Evolutionary conservation across 2,888 invertebrate species (phyloP).

Genomic region (Malacosoma neustria): DNA sequence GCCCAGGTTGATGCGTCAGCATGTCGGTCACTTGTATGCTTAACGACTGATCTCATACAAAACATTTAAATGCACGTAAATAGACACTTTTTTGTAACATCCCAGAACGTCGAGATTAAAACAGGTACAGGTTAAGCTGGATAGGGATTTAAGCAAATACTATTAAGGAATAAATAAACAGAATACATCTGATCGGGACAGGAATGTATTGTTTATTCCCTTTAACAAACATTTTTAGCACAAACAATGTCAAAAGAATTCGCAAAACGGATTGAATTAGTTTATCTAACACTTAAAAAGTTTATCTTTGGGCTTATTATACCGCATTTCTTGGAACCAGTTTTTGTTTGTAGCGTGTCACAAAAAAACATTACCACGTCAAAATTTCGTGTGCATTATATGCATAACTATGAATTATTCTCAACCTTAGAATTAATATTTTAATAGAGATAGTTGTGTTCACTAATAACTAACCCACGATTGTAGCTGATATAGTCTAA

Average conservation of each 20-base stretch:
- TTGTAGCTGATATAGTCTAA: too few species aligned
- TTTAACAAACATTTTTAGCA: slow-evolving; percentile 27
- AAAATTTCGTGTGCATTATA: too few species aligned
- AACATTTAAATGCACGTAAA: slow-evolving; percentile 54
- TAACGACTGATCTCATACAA: slow-evolving; percentile 32
- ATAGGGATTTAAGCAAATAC: slow-evolving; percentile 64
- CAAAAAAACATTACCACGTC: slow-evolving; percentile 16
- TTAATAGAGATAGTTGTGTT: too few species aligned
- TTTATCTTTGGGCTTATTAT: slow-evolving; percentile 44
- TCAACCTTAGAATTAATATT: too few species aligned
- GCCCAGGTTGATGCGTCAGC: slow-evolving; percentile 6
- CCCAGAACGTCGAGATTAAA: slow-evolving; percentile 35
- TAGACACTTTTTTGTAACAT: slow-evolving; percentile 33
- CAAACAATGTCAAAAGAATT: slow-evolving; percentile 49
- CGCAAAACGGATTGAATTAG: slow-evolving; percentile 58
- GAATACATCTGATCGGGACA: slow-evolving; percentile 34
- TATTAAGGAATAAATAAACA: slow-evolving; percentile 65
- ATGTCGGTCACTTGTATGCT: slow-evolving; percentile 21
- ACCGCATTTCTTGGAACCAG: slow-evolving; percentile 43
- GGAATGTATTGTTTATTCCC: slow-evolving; percentile 22
- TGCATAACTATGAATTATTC: too few species aligned
- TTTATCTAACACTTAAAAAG: slow-evolving; percentile 50
- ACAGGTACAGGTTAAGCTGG: slow-evolving; percentile 63
- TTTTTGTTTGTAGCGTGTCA: slow-evolving; percentile 23
- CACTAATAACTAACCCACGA: too few species aligned